Evolutionary conservation across 2,888 invertebrate genomes (phyloP).

Genomic region (Nipponacmea schrenckii): DNA sequence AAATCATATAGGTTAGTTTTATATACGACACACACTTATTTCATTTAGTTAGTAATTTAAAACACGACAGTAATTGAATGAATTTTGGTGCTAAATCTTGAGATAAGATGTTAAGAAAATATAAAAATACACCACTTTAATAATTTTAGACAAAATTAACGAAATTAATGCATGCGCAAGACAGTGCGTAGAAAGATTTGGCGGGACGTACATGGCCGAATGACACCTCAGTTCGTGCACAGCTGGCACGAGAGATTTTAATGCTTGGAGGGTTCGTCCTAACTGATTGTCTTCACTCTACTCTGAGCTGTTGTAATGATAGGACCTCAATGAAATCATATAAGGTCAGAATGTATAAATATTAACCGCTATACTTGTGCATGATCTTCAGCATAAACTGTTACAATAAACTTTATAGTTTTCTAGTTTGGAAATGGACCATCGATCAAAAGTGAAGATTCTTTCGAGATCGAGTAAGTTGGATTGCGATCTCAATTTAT

Average conservation of each 20-base stretch:
- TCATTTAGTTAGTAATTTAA: not conserved
- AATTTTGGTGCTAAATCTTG: too few relatives aligned
- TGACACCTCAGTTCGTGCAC: constrained; percentile 20
- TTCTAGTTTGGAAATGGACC: not conserved
- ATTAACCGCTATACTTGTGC: not conserved
- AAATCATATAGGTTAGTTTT: too few relatives aligned
- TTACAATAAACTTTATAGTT: too few relatives aligned
- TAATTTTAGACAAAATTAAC: not conserved
- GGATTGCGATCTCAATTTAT: too few relatives aligned
- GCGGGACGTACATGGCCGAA: constrained; percentile 21
- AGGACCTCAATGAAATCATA: not conserved
- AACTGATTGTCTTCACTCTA: not conserved
- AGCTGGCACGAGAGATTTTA: constrained; percentile 19
- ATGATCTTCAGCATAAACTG: too few relatives aligned
- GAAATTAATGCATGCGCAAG: constrained; percentile 13
- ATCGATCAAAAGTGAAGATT: not conserved
- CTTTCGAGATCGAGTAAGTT: constrained; percentile 3
- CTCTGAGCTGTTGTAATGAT: not conserved
- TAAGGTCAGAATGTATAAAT: constrained; percentile 6
- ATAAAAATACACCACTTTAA: too few relatives aligned
- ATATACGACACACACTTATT: not conserved
- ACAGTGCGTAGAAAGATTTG: constrained; percentile 6
- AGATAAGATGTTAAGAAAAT: too few relatives aligned
- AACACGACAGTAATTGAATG: too few relatives aligned
- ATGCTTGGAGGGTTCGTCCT: not conserved